Evolutionary conservation across 2,113 vertebrate species (phyloP), one percentile per base, ranked within the genome.

Genomic region (Dermatemys mawii): DNA sequence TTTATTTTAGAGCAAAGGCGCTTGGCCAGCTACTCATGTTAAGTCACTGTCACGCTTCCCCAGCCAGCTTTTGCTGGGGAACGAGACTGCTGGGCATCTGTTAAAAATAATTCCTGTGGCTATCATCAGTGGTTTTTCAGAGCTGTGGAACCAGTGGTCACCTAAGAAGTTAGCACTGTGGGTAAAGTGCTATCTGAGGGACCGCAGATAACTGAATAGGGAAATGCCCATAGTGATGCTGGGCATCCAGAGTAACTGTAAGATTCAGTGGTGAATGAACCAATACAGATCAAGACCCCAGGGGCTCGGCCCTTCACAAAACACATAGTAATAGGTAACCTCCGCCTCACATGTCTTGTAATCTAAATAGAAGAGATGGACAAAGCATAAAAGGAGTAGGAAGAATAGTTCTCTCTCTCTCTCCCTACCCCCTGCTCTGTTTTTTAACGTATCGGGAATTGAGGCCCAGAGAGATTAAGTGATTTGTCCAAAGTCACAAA

Each of bases 241-340:
- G 78, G 38, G 55, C 27, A 54, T 75, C 17, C 55, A 27, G 0
- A 5, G 5, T 9, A 32, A 2, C 0, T 14, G 41, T n/a, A n/a
- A n/a, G n/a, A n/a, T n/a, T n/a, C n/a, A n/a, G n/a, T n/a, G n/a
- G n/a, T n/a, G n/a, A n/a, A n/a, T n/a, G n/a, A n/a, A n/a, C n/a
- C n/a, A n/a, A n/a, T n/a, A 41, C 81, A 63, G 55, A 6, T 10
- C 41, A 2, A 60, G 51, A 5, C 29, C 1, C 63, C 19, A 19
- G 17, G 17, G 4, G 8, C 32, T 63, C 32, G 16, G 60, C 32
- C 6, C 54, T 26, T 55, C 24, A 1, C 0, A 19, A 21, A 9
- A 26, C 24, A 54, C 10, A 26, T 4, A 55, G 22, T 5, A 14
- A 4, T 0, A 7, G 11, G 8, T n/a, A 78, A 4, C 24, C 29